Evolutionary conservation across 2,797 vertebrate species (phyloP).

Genomic region (Platalea minor): DNA sequence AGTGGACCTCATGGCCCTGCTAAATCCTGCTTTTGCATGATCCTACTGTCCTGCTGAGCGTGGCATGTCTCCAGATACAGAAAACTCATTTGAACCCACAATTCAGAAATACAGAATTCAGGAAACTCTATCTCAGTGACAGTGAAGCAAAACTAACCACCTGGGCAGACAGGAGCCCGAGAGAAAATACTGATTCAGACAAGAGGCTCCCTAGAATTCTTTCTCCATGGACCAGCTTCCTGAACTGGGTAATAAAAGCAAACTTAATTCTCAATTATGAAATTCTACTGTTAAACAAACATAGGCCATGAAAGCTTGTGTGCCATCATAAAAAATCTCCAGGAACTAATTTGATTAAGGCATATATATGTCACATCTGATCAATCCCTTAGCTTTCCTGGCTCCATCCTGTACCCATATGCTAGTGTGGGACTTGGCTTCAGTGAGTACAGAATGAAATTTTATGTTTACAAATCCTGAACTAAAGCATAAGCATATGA

Average conservation of each 20-base stretch:
- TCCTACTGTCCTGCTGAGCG: neutral
- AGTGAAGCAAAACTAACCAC: neutral
- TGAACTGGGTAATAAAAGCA: neutral
- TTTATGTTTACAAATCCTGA: neutral
- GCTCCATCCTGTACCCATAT: neutral
- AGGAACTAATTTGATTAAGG: neutral
- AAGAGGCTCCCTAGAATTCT: neutral
- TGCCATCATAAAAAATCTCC: neutral
- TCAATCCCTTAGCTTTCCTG: neutral
- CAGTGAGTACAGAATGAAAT: neutral
- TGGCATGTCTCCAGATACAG: neutral
- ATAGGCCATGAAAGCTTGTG: neutral
- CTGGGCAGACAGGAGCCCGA: neutral
- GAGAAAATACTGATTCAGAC: neutral
- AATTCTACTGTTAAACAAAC: neutral
- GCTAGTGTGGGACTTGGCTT: neutral
- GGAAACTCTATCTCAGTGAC: neutral
- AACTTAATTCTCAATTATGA: neutral
- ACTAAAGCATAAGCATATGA: neutral
- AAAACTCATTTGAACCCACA: neutral
- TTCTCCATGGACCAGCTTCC: neutral
- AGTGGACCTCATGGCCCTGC: neutral
- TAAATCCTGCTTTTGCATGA: neutral
- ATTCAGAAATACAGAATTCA: neutral
- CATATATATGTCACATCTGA: rapidly evolving